Percentiles rank a stretch among this genome's conserved stretches.
These are phyloP conservation scores for Chitala chitala DNA, from an alignment of 2,113 vertebrate genomes.

Conservation along the genomic window DNA sequence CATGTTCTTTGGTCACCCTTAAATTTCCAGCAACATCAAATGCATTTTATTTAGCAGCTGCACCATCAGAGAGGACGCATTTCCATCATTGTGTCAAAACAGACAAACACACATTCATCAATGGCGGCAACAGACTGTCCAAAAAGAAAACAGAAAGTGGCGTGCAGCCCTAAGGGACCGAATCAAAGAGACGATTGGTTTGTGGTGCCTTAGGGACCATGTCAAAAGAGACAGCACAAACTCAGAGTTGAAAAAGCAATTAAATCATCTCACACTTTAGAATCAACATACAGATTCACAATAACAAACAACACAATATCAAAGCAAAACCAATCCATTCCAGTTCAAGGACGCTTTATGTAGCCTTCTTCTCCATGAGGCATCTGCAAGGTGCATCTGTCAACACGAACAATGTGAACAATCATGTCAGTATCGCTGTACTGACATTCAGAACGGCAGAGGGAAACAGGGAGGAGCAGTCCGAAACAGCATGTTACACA, in stretches of 20 bases:
- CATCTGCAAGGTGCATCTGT: no score
- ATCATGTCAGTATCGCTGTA: no score
- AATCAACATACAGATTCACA: slow-evolving; percentile 16
- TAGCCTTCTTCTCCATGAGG: no score
- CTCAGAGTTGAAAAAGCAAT: slow-evolving; percentile 8
- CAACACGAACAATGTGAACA: no score
- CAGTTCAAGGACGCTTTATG: no score
- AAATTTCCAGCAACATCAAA: slow-evolving; percentile 5
- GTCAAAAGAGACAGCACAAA: no score
- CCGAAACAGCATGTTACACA: no score
- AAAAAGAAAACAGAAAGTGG: slow-evolving; percentile 12
- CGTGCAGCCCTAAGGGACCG: background rate
- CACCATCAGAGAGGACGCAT: background rate
- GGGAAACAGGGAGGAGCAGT: no score
- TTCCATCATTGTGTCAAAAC: slow-evolving; percentile 26
- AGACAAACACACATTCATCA: slow-evolving; percentile 22
- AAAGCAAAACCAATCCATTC: background rate
- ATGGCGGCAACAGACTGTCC: slow-evolving; percentile 1
- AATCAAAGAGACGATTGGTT: slow-evolving; percentile 5
- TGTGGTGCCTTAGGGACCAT: slow-evolving; percentile 2
- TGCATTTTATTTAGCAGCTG: slow-evolving; percentile 11
- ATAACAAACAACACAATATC: background rate
- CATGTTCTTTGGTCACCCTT: background rate
- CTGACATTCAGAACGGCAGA: no score
- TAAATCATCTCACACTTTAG: slow-evolving; percentile 9